Evolutionary conservation across 2,888 invertebrate genomes (phyloP).

Genomic region (Octodonta nipae): DNA sequence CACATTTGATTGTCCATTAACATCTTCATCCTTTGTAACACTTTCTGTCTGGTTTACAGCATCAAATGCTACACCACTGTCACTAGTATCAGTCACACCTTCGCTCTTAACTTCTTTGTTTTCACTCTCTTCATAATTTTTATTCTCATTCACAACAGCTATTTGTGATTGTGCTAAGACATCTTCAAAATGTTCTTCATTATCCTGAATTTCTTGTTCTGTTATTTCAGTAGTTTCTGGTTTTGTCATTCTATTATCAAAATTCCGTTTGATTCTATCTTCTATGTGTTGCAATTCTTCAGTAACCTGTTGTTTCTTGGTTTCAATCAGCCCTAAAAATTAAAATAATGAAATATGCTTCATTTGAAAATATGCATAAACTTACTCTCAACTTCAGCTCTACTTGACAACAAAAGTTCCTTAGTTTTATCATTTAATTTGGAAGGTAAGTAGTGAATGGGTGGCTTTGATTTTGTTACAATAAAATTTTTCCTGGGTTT

Average conservation of each 20-base stretch:
- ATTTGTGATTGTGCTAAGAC: constrained; percentile 3
- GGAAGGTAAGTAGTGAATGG: constrained; percentile 78
- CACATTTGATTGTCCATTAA: too few relatives aligned
- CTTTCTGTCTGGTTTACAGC: too few relatives aligned
- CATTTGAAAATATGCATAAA: constrained; percentile 13
- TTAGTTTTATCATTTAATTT: constrained; percentile 56
- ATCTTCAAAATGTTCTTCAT: constrained; percentile 6
- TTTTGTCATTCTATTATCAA: constrained; percentile 21
- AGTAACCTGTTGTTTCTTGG: constrained; percentile 48
- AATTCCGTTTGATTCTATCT: constrained; percentile 35
- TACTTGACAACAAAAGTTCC: constrained; percentile 51
- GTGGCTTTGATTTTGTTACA: constrained; percentile 73
- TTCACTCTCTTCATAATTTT: background rate
- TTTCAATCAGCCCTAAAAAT: constrained; percentile 46
- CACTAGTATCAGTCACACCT: too few relatives aligned
- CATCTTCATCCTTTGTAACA: too few relatives aligned
- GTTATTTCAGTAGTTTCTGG: constrained; percentile 6
- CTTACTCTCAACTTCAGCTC: constrained; percentile 52
- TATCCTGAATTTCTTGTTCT: constrained; percentile 5
- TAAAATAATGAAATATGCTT: constrained; percentile 4
- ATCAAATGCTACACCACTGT: too few relatives aligned
- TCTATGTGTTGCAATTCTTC: constrained; percentile 53
- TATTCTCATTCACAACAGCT: constrained; percentile 2
- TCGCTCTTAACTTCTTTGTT: too few relatives aligned
- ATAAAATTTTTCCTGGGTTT: constrained; percentile 69